These are phyloP conservation scores for Etheostoma perlongum DNA, from an alignment of 2,797 vertebrate genomes.

Conservation along the genomic window DNA sequence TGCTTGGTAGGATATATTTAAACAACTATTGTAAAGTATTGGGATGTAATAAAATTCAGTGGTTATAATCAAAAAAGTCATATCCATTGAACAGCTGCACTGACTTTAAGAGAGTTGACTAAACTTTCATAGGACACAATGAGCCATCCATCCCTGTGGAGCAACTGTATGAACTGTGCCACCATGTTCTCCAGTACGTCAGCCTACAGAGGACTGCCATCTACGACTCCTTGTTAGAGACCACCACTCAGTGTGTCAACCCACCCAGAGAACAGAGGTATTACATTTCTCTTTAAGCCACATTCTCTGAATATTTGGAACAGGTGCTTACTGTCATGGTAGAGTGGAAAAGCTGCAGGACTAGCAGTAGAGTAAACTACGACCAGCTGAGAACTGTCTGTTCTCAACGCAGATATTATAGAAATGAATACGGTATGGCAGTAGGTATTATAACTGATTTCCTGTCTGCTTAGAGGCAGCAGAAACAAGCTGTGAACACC, in stretches of 20 bases:
- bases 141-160: conserved; percentile 84
- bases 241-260: conserved; percentile 77
- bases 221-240: conserved; percentile 87
- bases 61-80: neutral
- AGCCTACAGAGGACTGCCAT: conserved; percentile 87
- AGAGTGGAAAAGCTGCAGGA: conserved; percentile 12
- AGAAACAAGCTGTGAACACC: neutral
- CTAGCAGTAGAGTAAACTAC: neutral
- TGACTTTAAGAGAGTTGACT: neutral
- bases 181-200: conserved; percentile 88
- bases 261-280: conserved; percentile 91
- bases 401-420: neutral
- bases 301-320: neutral
- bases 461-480: neutral
- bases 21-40: neutral
- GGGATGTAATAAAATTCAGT: neutral
- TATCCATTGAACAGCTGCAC: neutral
- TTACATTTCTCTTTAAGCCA: neutral
- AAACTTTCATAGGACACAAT: conserved; percentile 87
- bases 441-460: neutral
- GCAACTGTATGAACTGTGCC: conserved; percentile 83
- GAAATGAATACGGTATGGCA: neutral
- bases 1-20: conserved; percentile 87
- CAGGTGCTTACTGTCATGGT: conserved; percentile 4
- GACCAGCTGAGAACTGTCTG: conserved; percentile 23